Evolutionary conservation across 1,140 invertebrate species (phyloP).

Genomic region (Holotrichia oblita): DNA sequence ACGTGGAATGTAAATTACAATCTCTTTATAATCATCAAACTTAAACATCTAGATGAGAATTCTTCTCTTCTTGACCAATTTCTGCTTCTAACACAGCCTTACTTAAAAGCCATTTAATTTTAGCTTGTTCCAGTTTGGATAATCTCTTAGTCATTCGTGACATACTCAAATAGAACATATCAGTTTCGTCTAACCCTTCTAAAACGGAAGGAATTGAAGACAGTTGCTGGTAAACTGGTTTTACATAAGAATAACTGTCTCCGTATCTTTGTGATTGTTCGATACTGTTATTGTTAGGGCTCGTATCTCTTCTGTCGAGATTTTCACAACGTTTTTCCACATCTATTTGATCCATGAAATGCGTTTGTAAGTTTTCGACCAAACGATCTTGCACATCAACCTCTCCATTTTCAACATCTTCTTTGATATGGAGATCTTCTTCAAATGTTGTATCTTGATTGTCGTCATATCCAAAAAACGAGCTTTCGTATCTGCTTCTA

Average conservation of each 20-base stretch:
- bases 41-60: not conserved
- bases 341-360: slow-evolving; percentile 32
- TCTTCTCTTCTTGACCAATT: not conserved
- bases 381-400: not conserved
- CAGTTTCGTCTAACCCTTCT: slow-evolving; percentile 15
- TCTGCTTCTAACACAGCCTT: slow-evolving; percentile 17
- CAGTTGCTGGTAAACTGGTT: slow-evolving; percentile 9
- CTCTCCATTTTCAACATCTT: slow-evolving; percentile 21
- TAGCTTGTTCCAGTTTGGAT: slow-evolving; percentile 26
- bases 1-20: too few relatives aligned
- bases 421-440: slow-evolving; percentile 11
- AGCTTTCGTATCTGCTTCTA: not conserved
- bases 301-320: not conserved
- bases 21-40: too few relatives aligned
- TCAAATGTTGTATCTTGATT: not conserved
- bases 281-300: not conserved
- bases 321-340: not conserved
- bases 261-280: slow-evolving; percentile 3
- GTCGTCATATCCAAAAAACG: not conserved
- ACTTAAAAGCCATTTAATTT: slow-evolving; percentile 1
- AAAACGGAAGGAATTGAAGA: not conserved
- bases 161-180: slow-evolving; percentile 37
- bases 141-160: slow-evolving; percentile 23
- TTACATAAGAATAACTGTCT: slow-evolving; percentile 3
- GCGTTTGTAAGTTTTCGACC: slow-evolving; percentile 5